A percentile compares a stretch with the other conserved stretches of the same genome.
These are phyloP conservation scores for Phenganax stokvisi DNA, from an alignment of 92 coral and sea anemone genomes.

Conservation along the genomic window DNA sequence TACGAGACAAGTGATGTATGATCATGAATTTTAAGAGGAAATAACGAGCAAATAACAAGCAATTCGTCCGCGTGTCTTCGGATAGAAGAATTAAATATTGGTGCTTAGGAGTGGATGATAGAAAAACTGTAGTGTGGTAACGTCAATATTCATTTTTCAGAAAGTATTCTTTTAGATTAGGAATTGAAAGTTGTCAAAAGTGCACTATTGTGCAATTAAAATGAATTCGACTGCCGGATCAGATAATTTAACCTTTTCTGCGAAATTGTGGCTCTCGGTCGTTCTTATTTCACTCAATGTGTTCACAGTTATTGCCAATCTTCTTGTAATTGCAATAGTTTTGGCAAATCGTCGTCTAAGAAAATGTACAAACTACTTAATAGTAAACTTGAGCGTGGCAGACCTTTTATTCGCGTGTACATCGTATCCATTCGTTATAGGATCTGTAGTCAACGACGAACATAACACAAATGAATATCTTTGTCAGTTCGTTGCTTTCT, in stretches of 20 bases:
- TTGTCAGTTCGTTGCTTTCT: slow-evolving; percentile 68
- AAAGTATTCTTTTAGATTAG: background rate
- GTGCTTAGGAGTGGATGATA: background rate
- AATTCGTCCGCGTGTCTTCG: background rate
- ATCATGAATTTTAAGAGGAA: slow-evolving; percentile 14
- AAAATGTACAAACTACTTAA: slow-evolving; percentile 77
- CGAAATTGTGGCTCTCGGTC: slow-evolving; percentile 35
- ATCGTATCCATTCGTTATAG: slow-evolving; percentile 62
- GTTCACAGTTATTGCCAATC: slow-evolving; percentile 57
- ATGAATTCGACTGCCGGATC: slow-evolving; percentile 21
- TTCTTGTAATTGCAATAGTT: slow-evolving; percentile 66
- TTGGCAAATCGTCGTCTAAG: slow-evolving; percentile 77
- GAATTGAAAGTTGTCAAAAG: background rate
- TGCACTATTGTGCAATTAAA: background rate
- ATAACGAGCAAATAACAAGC: background rate
- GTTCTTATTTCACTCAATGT: slow-evolving; percentile 38
- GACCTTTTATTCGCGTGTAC: slow-evolving; percentile 70
- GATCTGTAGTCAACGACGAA: slow-evolving; percentile 42
- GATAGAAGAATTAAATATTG: background rate
- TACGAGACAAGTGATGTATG: background rate
- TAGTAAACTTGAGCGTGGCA: slow-evolving; percentile 73
- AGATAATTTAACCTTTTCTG: slow-evolving; percentile 19
- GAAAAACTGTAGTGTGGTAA: background rate
- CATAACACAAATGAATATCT: slow-evolving; percentile 31
- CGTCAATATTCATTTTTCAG: too few species aligned